phyloP scores from a whole-genome alignment of 2,888 invertebrate species.

The Dromius quadrimaculatus region DNA sequence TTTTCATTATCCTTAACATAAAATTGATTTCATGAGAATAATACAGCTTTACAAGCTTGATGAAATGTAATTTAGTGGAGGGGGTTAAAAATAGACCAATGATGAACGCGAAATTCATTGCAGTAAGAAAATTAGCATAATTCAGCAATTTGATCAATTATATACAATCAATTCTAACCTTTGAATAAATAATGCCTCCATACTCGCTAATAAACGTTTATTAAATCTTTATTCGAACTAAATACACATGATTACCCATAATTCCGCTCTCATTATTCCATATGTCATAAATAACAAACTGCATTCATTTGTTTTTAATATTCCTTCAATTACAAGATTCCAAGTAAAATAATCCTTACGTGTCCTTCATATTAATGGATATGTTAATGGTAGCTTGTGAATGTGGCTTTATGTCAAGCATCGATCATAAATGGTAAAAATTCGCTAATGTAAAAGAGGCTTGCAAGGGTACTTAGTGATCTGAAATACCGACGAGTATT shows the following conservation, averaged over 20 bases:
- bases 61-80: too few relatives aligned
- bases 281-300: conserved; percentile 33
- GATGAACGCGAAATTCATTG: too few relatives aligned
- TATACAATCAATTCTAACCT: background rate
- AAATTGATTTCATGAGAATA: too few relatives aligned
- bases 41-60: too few relatives aligned
- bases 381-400: background rate
- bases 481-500: conserved; percentile 7
- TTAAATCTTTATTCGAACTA: conserved; percentile 25
- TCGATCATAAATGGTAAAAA: conserved; percentile 16
- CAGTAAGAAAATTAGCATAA: conserved; percentile 6
- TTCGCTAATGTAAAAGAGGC: background rate
- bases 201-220: conserved; percentile 2
- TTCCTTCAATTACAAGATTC: conserved; percentile 31
- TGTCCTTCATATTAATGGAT: conserved; percentile 2
- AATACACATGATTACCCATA: conserved; percentile 21
- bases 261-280: conserved; percentile 19
- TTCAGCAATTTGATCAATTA: conserved; percentile 4
- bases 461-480: background rate
- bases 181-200: conserved; percentile 1
- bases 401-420: conserved; percentile 1
- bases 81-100: too few relatives aligned
- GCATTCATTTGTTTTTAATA: conserved; percentile 5
- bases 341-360: conserved; percentile 1
- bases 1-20: too few relatives aligned